Percentiles rank a stretch among this genome's conserved stretches.
These are phyloP conservation scores for Pristis pectinata DNA, from an alignment of 2,797 vertebrate species.

Conservation along the genomic window DNA sequence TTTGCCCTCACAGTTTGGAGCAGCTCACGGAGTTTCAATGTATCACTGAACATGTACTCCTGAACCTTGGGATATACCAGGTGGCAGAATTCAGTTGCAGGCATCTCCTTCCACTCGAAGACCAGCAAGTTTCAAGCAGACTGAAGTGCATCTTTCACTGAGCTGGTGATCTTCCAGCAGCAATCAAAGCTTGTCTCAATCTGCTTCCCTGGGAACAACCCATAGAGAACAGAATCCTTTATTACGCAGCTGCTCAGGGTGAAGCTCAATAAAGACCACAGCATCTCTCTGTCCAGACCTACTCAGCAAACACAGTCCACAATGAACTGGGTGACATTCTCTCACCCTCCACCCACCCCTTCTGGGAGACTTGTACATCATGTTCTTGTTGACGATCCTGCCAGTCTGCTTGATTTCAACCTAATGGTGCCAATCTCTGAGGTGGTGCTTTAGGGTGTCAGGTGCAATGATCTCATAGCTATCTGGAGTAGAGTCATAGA, in stretches of 20 bases:
- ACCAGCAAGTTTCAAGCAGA: background rate
- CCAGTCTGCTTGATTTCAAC: too few relatives aligned
- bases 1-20: background rate
- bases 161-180: background rate
- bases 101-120: background rate
- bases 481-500: background rate
- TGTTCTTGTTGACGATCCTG: too few relatives aligned
- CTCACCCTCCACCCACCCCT: too few relatives aligned
- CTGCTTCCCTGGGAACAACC: background rate
- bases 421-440: too few relatives aligned
- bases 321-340: too few relatives aligned
- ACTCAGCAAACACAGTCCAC: too few relatives aligned
- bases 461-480: too few relatives aligned
- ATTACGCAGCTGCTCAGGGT: background rate
- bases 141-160: background rate
- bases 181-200: background rate
- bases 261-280: too few relatives aligned
- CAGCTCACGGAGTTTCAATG: background rate
- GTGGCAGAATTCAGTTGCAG: background rate
- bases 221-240: background rate
- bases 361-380: too few relatives aligned
- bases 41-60: background rate
- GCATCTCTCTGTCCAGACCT: too few relatives aligned
- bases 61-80: background rate
- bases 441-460: too few relatives aligned